A percentile compares a stretch with the other conserved stretches of the same genome.
Evolutionary conservation across 2,797 vertebrate genomes (phyloP).

Genomic region (Tauraco hartlaubi): DNA sequence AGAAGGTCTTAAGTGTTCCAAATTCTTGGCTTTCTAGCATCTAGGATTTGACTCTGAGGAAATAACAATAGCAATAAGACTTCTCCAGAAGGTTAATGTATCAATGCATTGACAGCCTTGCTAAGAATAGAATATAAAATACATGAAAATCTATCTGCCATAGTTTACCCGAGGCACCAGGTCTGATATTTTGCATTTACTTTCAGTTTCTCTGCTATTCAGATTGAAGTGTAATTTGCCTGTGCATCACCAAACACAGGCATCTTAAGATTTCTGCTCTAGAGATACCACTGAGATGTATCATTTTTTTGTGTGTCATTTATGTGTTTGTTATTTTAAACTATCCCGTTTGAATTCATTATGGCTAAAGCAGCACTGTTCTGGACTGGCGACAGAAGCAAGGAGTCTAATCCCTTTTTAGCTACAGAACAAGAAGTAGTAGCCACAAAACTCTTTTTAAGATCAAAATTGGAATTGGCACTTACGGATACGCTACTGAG

Average conservation of each 20-base stretch:
- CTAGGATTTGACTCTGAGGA: background rate
- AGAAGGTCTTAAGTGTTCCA: background rate
- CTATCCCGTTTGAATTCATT: background rate
- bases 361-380: background rate
- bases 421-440: background rate
- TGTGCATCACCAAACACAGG: background rate
- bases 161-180: background rate
- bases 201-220: conserved; percentile 21
- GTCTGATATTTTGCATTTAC: background rate
- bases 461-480: background rate
- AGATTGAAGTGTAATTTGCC: background rate
- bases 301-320: background rate
- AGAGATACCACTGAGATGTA: rapidly evolving
- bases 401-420: background rate
- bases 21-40: background rate
- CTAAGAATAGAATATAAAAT: conserved; percentile 51
- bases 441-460: background rate
- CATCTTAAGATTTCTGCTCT: background rate
- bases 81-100: conserved; percentile 24
- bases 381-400: background rate
- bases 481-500: background rate
- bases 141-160: background rate
- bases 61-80: background rate
- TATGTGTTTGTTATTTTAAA: background rate
- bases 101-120: conserved; percentile 43